These are phyloP conservation scores for Rhyacichthys aspro DNA, from an alignment of 2,797 vertebrate genomes.

Conservation along the genomic window DNA sequence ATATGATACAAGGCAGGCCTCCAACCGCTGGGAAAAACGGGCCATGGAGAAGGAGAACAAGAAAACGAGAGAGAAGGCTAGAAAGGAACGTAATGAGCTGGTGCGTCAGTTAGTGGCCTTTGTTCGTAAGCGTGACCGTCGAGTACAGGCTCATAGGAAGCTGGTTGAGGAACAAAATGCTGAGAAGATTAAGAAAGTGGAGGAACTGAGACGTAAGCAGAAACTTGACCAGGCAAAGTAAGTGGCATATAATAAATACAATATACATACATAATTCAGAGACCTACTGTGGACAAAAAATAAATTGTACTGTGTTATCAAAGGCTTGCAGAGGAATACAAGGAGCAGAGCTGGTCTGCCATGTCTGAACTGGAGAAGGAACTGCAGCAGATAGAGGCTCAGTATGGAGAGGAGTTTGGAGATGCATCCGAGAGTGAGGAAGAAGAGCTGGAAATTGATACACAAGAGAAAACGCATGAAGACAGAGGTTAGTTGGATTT, in stretches of 20 bases:
- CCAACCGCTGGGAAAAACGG: constrained; percentile 96
- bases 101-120: constrained; percentile 93
- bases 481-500: constrained; percentile 76
- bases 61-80: constrained; percentile 90
- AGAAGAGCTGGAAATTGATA: constrained; percentile 70
- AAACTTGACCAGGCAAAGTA: constrained; percentile 91
- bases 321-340: constrained; percentile 90
- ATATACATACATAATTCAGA: too few relatives aligned
- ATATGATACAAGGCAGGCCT: constrained; percentile 93
- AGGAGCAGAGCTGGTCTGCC: constrained; percentile 94
- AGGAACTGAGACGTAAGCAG: constrained; percentile 89
- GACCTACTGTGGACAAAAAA: too few relatives aligned
- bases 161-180: constrained; percentile 95
- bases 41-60: constrained; percentile 99
- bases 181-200: constrained; percentile 88
- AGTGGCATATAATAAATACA: too few relatives aligned
- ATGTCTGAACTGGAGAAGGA: constrained; percentile 93
- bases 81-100: constrained; percentile 91
- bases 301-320: neutral
- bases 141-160: constrained; percentile 92
- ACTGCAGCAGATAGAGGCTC: constrained; percentile 93
- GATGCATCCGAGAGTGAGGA: constrained; percentile 85
- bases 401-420: constrained; percentile 92
- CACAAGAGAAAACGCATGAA: constrained; percentile 61
- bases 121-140: constrained; percentile 91